A percentile compares a stretch with the other conserved stretches of the same genome.
phyloP scores from a whole-genome alignment of 2,113 vertebrate genomes.

The Lepidothrix coronata region DNA sequence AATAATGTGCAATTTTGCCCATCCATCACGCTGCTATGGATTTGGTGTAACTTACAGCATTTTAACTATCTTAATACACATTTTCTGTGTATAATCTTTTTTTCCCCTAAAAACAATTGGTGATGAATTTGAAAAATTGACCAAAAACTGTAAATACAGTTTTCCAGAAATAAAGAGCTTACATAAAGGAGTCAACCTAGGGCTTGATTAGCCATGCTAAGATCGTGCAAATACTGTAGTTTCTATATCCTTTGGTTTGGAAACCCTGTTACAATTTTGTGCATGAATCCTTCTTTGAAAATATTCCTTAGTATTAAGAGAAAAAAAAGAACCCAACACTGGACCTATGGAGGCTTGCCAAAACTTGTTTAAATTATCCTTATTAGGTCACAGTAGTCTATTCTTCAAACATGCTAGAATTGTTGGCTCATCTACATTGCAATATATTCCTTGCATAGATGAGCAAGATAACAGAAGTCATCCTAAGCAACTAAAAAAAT shows the following conservation, averaged over 20 bases:
- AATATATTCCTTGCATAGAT: conserved; percentile 1
- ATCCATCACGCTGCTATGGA: neutral
- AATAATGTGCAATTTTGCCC: neutral
- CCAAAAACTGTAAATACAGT: neutral
- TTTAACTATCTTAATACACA: neutral
- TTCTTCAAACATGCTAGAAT: conserved; percentile 15
- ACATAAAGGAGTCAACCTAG: neutral
- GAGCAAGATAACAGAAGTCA: neutral
- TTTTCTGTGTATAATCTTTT: neutral
- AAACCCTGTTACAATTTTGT: neutral
- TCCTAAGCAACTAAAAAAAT: neutral
- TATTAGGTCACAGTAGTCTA: conserved; percentile 8
- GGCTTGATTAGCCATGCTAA: neutral
- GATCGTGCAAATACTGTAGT: neutral
- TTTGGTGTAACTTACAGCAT: neutral
- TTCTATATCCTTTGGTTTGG: neutral
- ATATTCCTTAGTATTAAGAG: neutral
- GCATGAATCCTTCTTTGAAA: neutral
- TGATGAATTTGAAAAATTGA: neutral
- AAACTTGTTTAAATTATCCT: neutral
- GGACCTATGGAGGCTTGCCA: neutral
- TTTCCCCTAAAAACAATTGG: neutral
- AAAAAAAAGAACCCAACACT: neutral
- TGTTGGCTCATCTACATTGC: neutral
- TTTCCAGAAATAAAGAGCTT: neutral